Evolutionary conservation across 2,888 invertebrate species (phyloP).

Genomic region (Campopleginae sp.): DNA sequence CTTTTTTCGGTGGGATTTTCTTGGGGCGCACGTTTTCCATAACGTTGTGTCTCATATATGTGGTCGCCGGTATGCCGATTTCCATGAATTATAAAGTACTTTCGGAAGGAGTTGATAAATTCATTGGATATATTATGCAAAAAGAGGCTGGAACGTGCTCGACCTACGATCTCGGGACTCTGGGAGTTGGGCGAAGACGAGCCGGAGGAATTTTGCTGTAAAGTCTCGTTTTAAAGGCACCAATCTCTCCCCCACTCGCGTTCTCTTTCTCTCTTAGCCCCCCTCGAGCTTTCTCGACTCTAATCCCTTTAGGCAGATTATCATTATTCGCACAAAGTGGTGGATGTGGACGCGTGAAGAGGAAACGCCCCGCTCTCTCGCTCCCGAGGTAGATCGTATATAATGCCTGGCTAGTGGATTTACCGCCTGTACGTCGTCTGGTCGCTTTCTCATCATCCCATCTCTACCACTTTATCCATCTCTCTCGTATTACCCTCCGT

Average conservation of each 20-base stretch:
- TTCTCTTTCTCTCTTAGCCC: conserved; percentile 22
- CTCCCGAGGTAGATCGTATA: conserved; percentile 37
- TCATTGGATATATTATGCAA: conserved; percentile 39
- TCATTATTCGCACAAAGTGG: conserved; percentile 75
- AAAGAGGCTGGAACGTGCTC: conserved; percentile 51
- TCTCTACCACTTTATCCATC: conserved; percentile 26
- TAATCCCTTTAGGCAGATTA: conserved; percentile 75
- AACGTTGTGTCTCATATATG: not conserved
- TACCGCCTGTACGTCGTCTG: conserved; percentile 59
- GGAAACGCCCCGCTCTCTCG: conserved; percentile 23
- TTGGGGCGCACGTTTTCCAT: not conserved
- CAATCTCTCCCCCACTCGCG: not conserved
- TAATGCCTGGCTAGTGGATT: conserved; percentile 59
- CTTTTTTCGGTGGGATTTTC: not conserved
- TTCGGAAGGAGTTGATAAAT: conserved; percentile 19
- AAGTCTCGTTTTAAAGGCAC: conserved; percentile 29
- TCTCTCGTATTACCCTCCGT: conserved; percentile 49
- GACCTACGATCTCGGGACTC: conserved; percentile 56
- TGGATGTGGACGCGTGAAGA: conserved; percentile 52
- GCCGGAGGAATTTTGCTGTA: conserved; percentile 19
- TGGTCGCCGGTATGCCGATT: not conserved
- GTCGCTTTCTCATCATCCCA: conserved; percentile 48
- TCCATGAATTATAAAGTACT: conserved; percentile 23
- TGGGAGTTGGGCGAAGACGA: not conserved
- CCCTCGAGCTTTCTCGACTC: conserved; percentile 63